Percentiles rank a stretch among this genome's conserved stretches.
Conservation (phyloP, 1,140 invertebrate species). For the Neodiprion pinetum region DNA sequence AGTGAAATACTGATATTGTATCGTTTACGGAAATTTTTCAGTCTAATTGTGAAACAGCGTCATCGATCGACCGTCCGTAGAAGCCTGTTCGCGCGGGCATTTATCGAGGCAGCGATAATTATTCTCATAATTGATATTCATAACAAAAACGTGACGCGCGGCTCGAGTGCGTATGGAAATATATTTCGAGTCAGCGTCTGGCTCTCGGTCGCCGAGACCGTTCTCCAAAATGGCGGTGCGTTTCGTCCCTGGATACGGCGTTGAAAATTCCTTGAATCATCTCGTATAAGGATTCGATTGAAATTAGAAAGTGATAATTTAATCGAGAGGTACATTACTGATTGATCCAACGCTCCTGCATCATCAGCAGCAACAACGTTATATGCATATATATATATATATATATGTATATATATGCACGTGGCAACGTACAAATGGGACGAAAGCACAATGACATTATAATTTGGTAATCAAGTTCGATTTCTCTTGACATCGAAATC, state of each 20-base stretch:
- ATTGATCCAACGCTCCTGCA: too few relatives aligned
- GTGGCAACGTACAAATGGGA: neutral
- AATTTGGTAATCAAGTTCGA: neutral
- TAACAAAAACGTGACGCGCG: too few relatives aligned
- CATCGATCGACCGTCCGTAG: too few relatives aligned
- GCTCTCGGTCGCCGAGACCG: neutral
- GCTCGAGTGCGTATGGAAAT: too few relatives aligned
- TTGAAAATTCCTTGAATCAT: neutral
- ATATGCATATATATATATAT: neutral
- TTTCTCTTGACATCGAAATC: conserved; percentile 7
- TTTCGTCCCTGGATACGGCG: neutral
- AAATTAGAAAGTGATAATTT: conserved; percentile 8
- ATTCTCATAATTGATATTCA: too few relatives aligned
- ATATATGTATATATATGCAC: neutral
- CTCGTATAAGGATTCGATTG: neutral
- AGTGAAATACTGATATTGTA: too few relatives aligned
- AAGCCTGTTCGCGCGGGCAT: too few relatives aligned
- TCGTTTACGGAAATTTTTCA: too few relatives aligned
- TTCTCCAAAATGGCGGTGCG: conserved; percentile 6
- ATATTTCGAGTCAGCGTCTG: too few relatives aligned
- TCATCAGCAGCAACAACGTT: too few relatives aligned
- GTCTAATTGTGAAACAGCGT: too few relatives aligned
- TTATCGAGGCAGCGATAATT: too few relatives aligned
- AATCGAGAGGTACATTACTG: neutral
- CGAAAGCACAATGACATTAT: neutral